These are phyloP conservation scores for Ovis aries DNA, from an alignment of 2,113 vertebrate species.

Conservation along the genomic window ARS-UI_Ramb_v3.0 NC_056063.1:51013501-51014000, in stretches of 20 bases:
- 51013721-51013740: neutral
- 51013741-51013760: neutral
- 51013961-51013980: neutral
- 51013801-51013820: neutral
- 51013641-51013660: neutral
- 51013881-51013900: neutral
- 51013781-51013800: neutral
- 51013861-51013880: neutral
- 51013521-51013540: neutral
- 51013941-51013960: neutral
- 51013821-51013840: neutral
- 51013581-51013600: neutral
- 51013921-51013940: neutral
- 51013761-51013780: neutral
- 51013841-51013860: neutral
- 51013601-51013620: neutral
- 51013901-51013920: neutral
- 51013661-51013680: neutral
- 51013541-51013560: neutral
- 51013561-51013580: neutral
- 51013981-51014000: neutral
- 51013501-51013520: neutral
- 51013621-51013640: neutral
- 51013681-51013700: neutral
- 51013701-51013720: neutral